phyloP scores from a whole-genome alignment of 1,140 invertebrate species.

The Mactra quadrangularis region DNA sequence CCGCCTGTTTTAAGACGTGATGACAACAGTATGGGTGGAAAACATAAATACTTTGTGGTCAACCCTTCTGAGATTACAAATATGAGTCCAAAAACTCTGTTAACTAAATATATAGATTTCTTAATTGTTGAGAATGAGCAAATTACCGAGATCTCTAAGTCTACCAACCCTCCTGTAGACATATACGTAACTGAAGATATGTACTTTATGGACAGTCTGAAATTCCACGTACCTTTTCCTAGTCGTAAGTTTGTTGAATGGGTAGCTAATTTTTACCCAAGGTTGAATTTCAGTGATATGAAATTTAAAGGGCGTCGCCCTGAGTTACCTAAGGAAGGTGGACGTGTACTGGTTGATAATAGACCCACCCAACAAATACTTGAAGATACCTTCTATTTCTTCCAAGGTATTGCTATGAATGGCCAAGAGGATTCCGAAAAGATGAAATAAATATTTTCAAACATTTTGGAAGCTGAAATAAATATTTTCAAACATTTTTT shows the following conservation, averaged over 20 bases:
- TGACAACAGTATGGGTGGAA: not conserved
- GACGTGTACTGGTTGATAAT: not conserved
- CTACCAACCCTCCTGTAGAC: conserved; percentile 68
- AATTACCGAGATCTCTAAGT: conserved; percentile 70
- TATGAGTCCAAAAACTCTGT: conserved; percentile 60
- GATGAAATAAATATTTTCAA: no score
- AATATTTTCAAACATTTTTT: no score
- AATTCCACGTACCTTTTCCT: conserved; percentile 61
- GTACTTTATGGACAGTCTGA: conserved; percentile 72
- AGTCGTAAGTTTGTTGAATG: conserved; percentile 59
- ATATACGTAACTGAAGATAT: conserved; percentile 72
- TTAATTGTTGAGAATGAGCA: conserved; percentile 74
- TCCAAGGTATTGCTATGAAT: conserved; percentile 56
- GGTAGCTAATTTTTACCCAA: conserved; percentile 49
- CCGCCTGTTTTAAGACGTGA: conserved; percentile 8
- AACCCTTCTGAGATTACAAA: conserved; percentile 61
- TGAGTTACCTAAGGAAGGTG: not conserved
- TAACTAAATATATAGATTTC: conserved; percentile 72
- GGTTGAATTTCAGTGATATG: conserved; percentile 39
- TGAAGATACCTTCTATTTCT: conserved; percentile 56
- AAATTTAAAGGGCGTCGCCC: conserved; percentile 50
- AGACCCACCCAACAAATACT: conserved; percentile 53
- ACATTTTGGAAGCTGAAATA: no score
- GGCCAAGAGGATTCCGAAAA: not conserved
- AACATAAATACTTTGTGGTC: conserved; percentile 59